Conservation (phyloP, 2,797 vertebrate genomes). For the Mycteria americana region DNA sequence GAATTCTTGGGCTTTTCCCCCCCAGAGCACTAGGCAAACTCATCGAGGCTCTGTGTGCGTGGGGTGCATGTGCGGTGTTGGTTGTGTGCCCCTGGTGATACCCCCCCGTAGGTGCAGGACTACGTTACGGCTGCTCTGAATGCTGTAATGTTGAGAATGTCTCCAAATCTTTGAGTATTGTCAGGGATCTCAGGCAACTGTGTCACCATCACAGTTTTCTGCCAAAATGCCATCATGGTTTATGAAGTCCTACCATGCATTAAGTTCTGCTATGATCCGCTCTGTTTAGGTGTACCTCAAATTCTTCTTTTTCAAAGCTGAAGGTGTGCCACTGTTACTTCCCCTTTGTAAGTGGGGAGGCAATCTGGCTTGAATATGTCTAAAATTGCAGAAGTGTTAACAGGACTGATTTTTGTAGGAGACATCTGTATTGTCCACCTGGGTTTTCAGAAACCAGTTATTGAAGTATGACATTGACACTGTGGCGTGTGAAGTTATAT, state of each 20-base stretch:
- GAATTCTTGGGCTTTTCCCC: not conserved
- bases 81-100: not conserved
- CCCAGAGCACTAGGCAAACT: not conserved
- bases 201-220: not conserved
- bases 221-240: not conserved
- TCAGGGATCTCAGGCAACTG: not conserved
- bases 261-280: not conserved
- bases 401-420: not conserved
- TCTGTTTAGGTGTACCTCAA: not conserved
- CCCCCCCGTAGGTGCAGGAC: accelerated
- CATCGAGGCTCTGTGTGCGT: accelerated
- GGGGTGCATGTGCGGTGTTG: accelerated
- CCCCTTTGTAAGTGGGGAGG: not conserved
- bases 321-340: not conserved
- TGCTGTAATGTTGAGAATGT: not conserved
- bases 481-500: not conserved
- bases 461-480: not conserved
- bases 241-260: not conserved
- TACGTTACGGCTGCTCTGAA: not conserved
- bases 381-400: not conserved
- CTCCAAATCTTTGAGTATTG: not conserved
- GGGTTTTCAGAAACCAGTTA: not conserved
- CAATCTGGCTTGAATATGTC: not conserved
- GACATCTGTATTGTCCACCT: not conserved
- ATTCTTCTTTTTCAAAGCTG: not conserved